Evolutionary conservation across 2,888 invertebrate genomes (phyloP).

Genomic region (Heliconius cydno): DNA sequence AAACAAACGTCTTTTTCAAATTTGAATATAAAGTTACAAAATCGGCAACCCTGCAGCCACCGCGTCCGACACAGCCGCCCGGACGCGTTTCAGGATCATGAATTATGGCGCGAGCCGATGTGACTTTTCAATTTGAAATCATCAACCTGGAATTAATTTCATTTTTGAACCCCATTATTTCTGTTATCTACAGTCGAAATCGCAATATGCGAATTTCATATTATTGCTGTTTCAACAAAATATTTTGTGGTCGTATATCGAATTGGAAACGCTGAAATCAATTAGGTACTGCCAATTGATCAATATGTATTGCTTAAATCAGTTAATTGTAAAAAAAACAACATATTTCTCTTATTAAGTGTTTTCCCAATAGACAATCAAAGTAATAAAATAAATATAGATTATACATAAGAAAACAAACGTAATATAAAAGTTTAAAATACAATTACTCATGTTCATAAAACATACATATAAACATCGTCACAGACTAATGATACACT

Average conservation of each 20-base stretch:
- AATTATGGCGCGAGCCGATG: conserved; percentile 83
- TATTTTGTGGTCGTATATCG: conserved; percentile 67
- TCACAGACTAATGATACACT: conserved; percentile 39
- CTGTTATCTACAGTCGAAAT: conserved; percentile 80
- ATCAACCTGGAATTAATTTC: conserved; percentile 84
- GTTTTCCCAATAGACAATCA: too few species aligned
- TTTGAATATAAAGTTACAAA: conserved; percentile 20
- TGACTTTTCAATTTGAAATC: conserved; percentile 85
- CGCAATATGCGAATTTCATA: conserved; percentile 81
- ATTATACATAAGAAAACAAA: not conserved
- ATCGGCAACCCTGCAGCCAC: conserved; percentile 67
- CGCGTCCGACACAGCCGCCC: conserved; percentile 78
- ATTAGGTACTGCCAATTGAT: conserved; percentile 34
- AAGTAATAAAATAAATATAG: conserved; percentile 4
- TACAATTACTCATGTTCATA: conserved; percentile 33
- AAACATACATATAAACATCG: conserved; percentile 34
- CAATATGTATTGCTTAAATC: conserved; percentile 19
- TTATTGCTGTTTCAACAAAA: conserved; percentile 78
- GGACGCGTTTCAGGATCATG: conserved; percentile 83
- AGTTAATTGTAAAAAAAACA: not conserved
- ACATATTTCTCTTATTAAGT: too few species aligned
- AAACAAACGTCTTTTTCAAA: not conserved
- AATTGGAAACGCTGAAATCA: conserved; percentile 45
- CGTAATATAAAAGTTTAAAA: conserved; percentile 28
- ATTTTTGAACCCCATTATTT: conserved; percentile 84